Percentiles rank a stretch among this genome's conserved stretches.
Conservation (phyloP, 2,888 invertebrate species). For the Oxyscelio sp. region DNA sequence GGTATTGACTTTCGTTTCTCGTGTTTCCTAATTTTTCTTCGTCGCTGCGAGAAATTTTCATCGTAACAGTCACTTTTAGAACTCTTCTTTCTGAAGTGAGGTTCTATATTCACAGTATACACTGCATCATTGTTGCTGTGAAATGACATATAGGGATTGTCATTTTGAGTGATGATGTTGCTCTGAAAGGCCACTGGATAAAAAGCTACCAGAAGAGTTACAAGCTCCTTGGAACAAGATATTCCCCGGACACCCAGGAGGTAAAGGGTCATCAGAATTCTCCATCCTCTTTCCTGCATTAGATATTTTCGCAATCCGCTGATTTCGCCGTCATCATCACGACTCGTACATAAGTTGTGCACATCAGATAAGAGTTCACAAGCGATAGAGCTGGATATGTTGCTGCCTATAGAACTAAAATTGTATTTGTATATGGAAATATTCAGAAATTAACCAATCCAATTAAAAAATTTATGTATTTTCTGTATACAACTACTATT, state of each 20-base stretch:
- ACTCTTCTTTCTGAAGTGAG: slow-evolving; percentile 80
- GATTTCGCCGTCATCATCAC: slow-evolving; percentile 86
- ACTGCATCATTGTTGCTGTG: slow-evolving; percentile 84
- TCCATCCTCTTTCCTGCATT: slow-evolving; percentile 91
- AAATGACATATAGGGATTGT: slow-evolving; percentile 83
- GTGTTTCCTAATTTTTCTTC: slow-evolving; percentile 49
- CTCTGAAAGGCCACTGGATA: slow-evolving; percentile 87
- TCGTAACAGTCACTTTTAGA: slow-evolving; percentile 69
- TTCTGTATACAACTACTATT: too few relatives aligned
- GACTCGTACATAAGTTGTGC: slow-evolving; percentile 89
- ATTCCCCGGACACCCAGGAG: slow-evolving; percentile 90
- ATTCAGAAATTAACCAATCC: too few relatives aligned
- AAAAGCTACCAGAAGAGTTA: slow-evolving; percentile 90
- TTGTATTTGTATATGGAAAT: too few relatives aligned
- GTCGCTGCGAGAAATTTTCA: slow-evolving; percentile 47
- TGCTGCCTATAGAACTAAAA: slow-evolving; percentile 89
- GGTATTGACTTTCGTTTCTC: slow-evolving; percentile 35
- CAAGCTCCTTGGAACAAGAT: slow-evolving; percentile 91
- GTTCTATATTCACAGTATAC: slow-evolving; percentile 85
- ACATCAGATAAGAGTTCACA: slow-evolving; percentile 91
- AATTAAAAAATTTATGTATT: too few relatives aligned
- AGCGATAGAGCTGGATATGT: slow-evolving; percentile 91
- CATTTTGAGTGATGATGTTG: slow-evolving; percentile 1
- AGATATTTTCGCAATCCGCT: slow-evolving; percentile 89
- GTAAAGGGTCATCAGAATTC: slow-evolving; percentile 90